phyloP scores from a whole-genome alignment of 2,113 vertebrate genomes.

The Protobothrops flavoviridis region DNA sequence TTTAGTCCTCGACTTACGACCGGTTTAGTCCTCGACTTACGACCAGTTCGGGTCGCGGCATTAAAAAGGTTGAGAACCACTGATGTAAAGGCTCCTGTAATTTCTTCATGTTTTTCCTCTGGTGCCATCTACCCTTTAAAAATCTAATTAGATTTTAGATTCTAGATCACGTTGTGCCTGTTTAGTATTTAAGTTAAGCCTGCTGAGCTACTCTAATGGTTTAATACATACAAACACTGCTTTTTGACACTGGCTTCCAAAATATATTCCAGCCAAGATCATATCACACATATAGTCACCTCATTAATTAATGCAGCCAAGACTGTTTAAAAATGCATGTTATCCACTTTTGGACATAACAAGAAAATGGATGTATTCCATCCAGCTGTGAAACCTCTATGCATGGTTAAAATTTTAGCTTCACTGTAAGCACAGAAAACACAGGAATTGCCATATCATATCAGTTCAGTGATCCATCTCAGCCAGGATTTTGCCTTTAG shows the following conservation, averaged over 20 bases:
- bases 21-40: no score
- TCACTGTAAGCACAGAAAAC: slow-evolving; percentile 37
- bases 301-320: slow-evolving; percentile 43
- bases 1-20: no score
- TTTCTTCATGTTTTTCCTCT: neutral
- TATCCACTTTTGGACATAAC: slow-evolving; percentile 27
- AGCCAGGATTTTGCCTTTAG: slow-evolving; percentile 23
- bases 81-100: neutral
- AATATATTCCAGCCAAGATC: slow-evolving; percentile 29
- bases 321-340: slow-evolving; percentile 46
- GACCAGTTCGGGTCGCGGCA: no score
- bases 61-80: no score
- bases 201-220: neutral
- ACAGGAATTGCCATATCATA: slow-evolving; percentile 52
- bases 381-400: slow-evolving; percentile 51
- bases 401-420: slow-evolving; percentile 40
- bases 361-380: slow-evolving; percentile 39
- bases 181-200: neutral
- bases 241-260: neutral
- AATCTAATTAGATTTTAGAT: neutral
- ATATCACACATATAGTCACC: neutral
- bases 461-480: slow-evolving; percentile 53
- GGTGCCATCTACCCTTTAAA: neutral
- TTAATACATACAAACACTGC: neutral
- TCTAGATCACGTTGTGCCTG: neutral